Base-by-base conservation (phyloP, 2,797 vertebrate genomes). In the Pangasius mekongensis region DNA sequence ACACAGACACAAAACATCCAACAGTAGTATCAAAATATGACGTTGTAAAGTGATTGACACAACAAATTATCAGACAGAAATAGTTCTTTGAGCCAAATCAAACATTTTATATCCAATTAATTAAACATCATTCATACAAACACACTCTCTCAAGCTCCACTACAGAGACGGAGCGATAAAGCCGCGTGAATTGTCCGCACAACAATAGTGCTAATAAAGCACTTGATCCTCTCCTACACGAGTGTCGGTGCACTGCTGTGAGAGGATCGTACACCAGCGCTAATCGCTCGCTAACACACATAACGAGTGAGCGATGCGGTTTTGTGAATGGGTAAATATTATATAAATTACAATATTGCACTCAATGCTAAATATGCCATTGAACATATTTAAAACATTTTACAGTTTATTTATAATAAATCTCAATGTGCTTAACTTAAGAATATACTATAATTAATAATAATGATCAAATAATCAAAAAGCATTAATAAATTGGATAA, bases 81-180 rank as follows among this genome's bases (percentile, higher is more conserved):
- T 36, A 60, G 33, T 60, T 39, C 54, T 81, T 81, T 60, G 54
- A 81, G 78, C 9, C 20, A 39, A 81, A 60, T 39, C 39, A 10
- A 33, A 81, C 20, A 22, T 81, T 77, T 81, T 81, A 39, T 81
- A 58, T 81, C 78, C 78, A 60, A 58, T 81, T 81, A 81, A 81
- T 60, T 81, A 52, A 60, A 62, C 36, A 82, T 27, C 80, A 18
- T 62, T 43, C 36, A 27, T 9, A 62, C 80, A 78, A 13, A 56
- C 52, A 33, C 27, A 33, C 49, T 54, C 60, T 60, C 33, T 82
- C 56, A 16, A 81, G 20, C 52, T 36, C 20, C 56, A 43, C 33
- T 82, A 43, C 58, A 30, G 27, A 67, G 62, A 49, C 1, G 14
- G 43, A 11, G 62, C 20, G 62, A 66, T 83, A 66, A 83, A 62